Conservation (phyloP, 2,888 invertebrate species). For the Athetis lepigone region DNA sequence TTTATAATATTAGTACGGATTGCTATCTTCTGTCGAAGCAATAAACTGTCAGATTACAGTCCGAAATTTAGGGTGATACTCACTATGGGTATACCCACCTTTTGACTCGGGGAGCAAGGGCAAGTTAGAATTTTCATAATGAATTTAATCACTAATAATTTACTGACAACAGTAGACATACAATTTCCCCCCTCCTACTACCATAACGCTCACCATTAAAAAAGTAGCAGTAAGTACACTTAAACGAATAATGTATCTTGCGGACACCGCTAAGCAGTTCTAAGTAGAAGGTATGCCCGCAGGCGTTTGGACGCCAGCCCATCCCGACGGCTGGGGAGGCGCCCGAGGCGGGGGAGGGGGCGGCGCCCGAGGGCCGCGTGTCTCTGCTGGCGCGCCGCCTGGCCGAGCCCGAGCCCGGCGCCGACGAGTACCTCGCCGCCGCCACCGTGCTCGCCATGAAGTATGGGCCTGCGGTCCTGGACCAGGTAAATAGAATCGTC, state of each 20-base stretch:
- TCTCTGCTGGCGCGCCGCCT: slow-evolving; percentile 95
- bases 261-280: slow-evolving; percentile 56
- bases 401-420: slow-evolving; percentile 85
- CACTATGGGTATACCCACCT: no score
- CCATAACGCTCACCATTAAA: not conserved
- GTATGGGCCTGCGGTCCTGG: slow-evolving; percentile 93
- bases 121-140: no score
- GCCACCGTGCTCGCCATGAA: slow-evolving; percentile 97
- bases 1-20: no score
- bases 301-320: slow-evolving; percentile 97
- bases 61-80: no score
- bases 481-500: slow-evolving; percentile 77
- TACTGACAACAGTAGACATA: no score
- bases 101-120: no score
- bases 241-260: slow-evolving; percentile 38
- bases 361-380: slow-evolving; percentile 94
- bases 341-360: slow-evolving; percentile 78
- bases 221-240: slow-evolving; percentile 26
- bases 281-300: slow-evolving; percentile 72
- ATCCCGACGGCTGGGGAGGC: slow-evolving; percentile 88
- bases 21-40: no score
- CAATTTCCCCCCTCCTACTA: no score
- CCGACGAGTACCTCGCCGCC: slow-evolving; percentile 95
- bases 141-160: no score
- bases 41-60: no score